Base-by-base conservation (phyloP, 2,888 invertebrate genomes). In the Hipparchia semele region DNA sequence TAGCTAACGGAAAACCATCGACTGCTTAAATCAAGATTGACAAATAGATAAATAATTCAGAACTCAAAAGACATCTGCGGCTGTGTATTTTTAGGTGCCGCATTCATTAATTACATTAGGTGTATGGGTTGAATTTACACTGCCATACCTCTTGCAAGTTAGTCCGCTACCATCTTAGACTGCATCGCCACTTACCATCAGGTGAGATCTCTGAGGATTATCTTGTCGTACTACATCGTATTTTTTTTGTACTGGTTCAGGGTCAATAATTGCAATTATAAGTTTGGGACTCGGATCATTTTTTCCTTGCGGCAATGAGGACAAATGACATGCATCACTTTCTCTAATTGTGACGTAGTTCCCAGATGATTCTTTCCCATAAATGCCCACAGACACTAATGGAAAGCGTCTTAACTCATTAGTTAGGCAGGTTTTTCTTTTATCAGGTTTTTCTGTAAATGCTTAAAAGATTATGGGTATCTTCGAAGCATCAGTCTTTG, bases 1-100 rank as follows among this genome's bases (percentile, higher is more conserved):
- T 76, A 33, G 66, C 46, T 33, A 60, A 51, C 62, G 70, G 72
- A 75, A 72, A 69, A 58, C 9, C 45, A 56, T 13, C 66, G 46
- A 56, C 8, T 33, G 6, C 6, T 6, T 49, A 33, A 65, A 65
- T 6, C n/a, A 49, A 61, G 61, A 64, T 45, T 49, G 33, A 4
- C 23, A 33, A 59, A 33, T 23, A 59, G 3, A 39, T 39, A 39
- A 23, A 39, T 39, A 39, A 39, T 39, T 23, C 39, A 39, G 39
- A 39, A 39, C 39, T 39, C 9, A 59, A 6, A 56, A 56, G 56
- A 13, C 56, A n/a, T 6, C 6, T 12, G 12, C 12, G 0, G n/a
- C 12, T 6, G 13, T 1, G 13, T 56, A n/a, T 13, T 7, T 56
- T 56, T 56, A n/a, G n/a, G 56, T n/a, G 56, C n/a, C n/a, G 7